These are phyloP conservation scores for Oscheius sp. DNA, from an alignment of 1,140 invertebrate genomes.

Conservation along the genomic window DNA sequence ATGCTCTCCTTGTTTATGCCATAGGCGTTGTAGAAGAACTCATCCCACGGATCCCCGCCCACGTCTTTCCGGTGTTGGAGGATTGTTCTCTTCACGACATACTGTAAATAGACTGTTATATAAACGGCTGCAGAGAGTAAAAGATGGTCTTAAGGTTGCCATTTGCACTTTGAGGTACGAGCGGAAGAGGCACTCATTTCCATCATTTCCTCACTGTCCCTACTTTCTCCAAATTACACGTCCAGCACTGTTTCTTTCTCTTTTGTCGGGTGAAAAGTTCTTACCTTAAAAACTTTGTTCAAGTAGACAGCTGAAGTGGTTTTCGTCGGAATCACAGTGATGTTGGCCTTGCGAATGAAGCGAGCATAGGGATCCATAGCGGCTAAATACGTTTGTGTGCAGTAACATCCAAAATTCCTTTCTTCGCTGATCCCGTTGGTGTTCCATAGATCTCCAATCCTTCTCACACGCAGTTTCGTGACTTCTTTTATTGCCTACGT, in stretches of 20 bases:
- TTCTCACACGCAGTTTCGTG: no score
- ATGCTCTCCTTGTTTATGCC: neutral
- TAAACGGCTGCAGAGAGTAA: neutral
- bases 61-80: neutral
- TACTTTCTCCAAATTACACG: no score
- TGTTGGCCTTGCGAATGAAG: neutral
- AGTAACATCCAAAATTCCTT: no score
- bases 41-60: neutral
- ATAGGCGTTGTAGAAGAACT: slow-evolving; percentile 1
- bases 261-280: neutral
- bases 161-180: neutral
- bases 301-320: neutral
- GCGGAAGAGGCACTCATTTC: neutral
- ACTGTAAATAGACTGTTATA: neutral
- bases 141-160: neutral
- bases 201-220: no score
- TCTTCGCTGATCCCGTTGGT: no score
- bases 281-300: neutral
- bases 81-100: neutral
- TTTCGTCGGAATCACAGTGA: neutral
- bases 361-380: neutral
- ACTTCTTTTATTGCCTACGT: neutral
- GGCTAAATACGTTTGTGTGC: no score
- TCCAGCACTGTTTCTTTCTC: no score
- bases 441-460: no score